Percentiles rank a stretch among this genome's conserved stretches.
Conservation (phyloP, 1,140 invertebrate species). For the Macrostomum lignano region DNA sequence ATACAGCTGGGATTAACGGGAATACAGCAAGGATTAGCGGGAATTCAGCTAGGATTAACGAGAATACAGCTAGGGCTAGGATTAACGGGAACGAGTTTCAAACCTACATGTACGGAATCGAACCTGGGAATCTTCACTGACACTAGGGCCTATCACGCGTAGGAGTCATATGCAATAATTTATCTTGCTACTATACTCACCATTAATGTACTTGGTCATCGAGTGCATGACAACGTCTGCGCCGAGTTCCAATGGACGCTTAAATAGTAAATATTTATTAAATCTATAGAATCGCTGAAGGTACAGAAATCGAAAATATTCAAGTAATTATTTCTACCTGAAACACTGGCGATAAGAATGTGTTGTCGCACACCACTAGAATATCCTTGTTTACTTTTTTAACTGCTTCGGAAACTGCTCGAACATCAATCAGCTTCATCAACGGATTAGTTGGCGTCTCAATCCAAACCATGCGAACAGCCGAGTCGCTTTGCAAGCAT, state of each 20-base stretch:
- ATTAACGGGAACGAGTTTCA: no score
- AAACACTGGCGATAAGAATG: constrained; percentile 76
- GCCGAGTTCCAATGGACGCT: constrained; percentile 57
- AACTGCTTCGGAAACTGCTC: constrained; percentile 37
- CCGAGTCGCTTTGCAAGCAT: constrained; percentile 41
- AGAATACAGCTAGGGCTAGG: no score
- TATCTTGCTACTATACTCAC: no score
- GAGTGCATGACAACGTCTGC: constrained; percentile 75
- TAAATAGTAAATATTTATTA: constrained; percentile 11
- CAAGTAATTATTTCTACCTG: constrained; percentile 31
- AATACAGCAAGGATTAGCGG: no score
- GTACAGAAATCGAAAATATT: background rate
- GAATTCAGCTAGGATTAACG: no score
- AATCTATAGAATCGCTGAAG: background rate
- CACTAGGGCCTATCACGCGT: no score
- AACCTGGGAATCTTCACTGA: no score
- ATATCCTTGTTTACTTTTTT: constrained; percentile 35
- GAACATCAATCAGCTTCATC: constrained; percentile 63
- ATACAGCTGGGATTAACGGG: no score
- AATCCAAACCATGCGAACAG: constrained; percentile 81
- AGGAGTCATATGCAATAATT: no score
- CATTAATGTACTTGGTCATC: constrained; percentile 89
- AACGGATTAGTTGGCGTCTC: constrained; percentile 93
- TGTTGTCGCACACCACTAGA: constrained; percentile 75
- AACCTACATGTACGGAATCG: no score